These are phyloP conservation scores for Drosophila macrothrix DNA, from an alignment of 2,888 invertebrate species.

Conservation along the genomic window DNA sequence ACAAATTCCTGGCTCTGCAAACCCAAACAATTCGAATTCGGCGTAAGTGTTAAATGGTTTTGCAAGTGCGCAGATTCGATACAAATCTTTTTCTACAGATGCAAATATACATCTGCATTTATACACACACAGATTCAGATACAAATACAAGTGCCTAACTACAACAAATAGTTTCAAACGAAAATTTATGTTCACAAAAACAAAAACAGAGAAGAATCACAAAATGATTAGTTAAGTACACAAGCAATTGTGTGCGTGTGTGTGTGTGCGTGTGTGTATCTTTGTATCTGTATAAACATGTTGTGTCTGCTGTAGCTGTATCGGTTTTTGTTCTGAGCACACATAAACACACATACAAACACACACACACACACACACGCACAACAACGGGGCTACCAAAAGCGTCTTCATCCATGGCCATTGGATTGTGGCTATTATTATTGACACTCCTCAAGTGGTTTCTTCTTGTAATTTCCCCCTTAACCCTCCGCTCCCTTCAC, in stretches of 20 bases:
- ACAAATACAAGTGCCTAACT: constrained; percentile 26
- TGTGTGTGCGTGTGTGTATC: constrained; percentile 19
- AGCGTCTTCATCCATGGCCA: constrained; percentile 58
- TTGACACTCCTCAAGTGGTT: constrained; percentile 66
- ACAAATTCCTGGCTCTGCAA: not conserved
- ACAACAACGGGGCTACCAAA: constrained; percentile 58
- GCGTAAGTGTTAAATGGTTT: constrained; percentile 37
- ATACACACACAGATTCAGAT: not conserved
- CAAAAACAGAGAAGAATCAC: constrained; percentile 68
- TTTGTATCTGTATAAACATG: constrained; percentile 30
- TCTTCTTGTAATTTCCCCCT: constrained; percentile 31
- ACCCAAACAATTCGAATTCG: constrained; percentile 25
- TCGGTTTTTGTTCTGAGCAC: constrained; percentile 25
- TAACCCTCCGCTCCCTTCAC: not conserved
- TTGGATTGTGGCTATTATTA: constrained; percentile 54
- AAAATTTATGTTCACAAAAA: constrained; percentile 56
- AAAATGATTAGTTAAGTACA: constrained; percentile 74
- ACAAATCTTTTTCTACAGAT: constrained; percentile 4
- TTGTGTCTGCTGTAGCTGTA: constrained; percentile 38
- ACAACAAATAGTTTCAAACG: constrained; percentile 65
- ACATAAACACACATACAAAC: constrained; percentile 3
- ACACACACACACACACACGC: constrained; percentile 20
- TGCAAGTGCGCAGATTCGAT: constrained; percentile 51
- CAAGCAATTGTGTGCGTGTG: constrained; percentile 27
- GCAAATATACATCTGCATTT: constrained; percentile 6